Evolutionary conservation across 2,797 vertebrate species (phyloP).

Genomic region (Petrocephalus sullivani): DNA sequence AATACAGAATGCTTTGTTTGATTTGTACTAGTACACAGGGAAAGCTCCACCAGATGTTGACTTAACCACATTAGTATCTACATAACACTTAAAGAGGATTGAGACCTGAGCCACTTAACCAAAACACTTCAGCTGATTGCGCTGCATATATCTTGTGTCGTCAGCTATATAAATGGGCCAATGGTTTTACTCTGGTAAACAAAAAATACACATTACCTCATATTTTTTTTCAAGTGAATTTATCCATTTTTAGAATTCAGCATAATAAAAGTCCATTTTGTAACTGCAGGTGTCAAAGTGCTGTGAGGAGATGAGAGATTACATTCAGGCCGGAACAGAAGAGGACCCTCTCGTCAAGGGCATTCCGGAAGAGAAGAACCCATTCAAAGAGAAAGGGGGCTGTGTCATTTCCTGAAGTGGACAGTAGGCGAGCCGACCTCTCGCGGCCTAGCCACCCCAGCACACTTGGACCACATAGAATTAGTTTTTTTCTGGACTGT

Average conservation of each 20-base stretch:
- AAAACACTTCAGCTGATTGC: neutral
- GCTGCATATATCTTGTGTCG: neutral
- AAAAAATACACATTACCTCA: neutral
- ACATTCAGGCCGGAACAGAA: conserved; percentile 78
- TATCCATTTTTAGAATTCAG: neutral
- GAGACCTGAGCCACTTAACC: conserved; percentile 4
- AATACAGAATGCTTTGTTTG: neutral
- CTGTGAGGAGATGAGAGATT: conserved; percentile 91
- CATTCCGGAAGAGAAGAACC: conserved; percentile 92
- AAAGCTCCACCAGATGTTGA: neutral
- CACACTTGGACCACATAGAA: conserved; percentile 42
- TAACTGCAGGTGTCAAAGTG: conserved; percentile 83
- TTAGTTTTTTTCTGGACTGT: conserved; percentile 42
- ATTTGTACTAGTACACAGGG: neutral
- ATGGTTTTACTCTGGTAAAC: neutral
- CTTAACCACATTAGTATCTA: neutral
- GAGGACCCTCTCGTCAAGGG: conserved; percentile 90
- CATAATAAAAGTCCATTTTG: neutral
- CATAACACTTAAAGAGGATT: conserved; percentile 16
- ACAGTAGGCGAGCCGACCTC: conserved; percentile 48
- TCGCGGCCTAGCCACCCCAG: conserved; percentile 46
- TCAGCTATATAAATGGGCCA: neutral
- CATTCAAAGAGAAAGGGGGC: conserved; percentile 96
- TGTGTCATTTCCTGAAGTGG: conserved; percentile 78
- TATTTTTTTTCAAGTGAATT: neutral